Conservation (phyloP, 2,888 invertebrate species). For the Linyphia triangularis region DNA sequence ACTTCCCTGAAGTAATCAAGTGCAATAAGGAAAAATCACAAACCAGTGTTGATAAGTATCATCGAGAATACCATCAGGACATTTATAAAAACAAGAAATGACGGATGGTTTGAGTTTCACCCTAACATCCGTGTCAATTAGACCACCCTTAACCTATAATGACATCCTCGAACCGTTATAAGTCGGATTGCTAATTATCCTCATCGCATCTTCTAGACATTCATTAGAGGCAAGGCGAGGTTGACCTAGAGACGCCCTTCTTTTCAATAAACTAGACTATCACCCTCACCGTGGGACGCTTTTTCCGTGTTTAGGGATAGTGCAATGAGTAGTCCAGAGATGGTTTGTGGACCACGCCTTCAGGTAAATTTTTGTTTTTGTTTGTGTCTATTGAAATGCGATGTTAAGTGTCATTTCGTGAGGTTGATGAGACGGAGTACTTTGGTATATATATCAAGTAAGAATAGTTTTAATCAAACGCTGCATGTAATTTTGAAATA, state of each 20-base stretch:
- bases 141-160: slow-evolving; percentile 44
- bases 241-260: slow-evolving; percentile 52
- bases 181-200: slow-evolving; percentile 51
- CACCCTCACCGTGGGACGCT: not conserved
- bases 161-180: slow-evolving; percentile 54
- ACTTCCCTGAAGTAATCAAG: not conserved
- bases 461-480: no score
- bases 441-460: no score
- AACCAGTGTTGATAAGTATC: not conserved
- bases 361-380: not conserved
- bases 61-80: not conserved
- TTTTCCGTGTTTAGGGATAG: not conserved
- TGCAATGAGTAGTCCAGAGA: no score
- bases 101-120: not conserved
- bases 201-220: not conserved
- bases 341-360: not conserved
- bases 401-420: not conserved
- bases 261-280: slow-evolving; percentile 14
- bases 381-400: not conserved
- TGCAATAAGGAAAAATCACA: not conserved
- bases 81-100: not conserved
- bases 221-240: slow-evolving; percentile 17
- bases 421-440: not conserved
- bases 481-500: no score
- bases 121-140: slow-evolving; percentile 20